These are phyloP conservation scores for Gymnodraco acuticeps DNA, from an alignment of 2,797 vertebrate genomes.

Conservation along the genomic window DNA sequence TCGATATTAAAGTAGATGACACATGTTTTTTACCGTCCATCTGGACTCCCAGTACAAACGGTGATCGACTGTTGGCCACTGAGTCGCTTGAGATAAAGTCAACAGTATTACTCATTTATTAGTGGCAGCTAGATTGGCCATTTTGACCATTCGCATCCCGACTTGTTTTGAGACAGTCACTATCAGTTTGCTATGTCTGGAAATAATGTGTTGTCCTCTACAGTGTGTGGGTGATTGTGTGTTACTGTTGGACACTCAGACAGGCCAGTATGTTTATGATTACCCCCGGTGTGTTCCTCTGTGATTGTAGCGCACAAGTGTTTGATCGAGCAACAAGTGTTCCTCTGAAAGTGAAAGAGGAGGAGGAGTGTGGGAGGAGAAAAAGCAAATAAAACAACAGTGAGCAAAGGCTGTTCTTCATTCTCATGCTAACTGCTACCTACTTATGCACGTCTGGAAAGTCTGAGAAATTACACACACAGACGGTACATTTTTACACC, in stretches of 20 bases:
- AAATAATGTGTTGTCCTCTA: constrained; percentile 38
- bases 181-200: constrained; percentile 37
- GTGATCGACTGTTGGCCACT: neutral
- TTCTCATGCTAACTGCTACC: constrained; percentile 57
- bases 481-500: constrained; percentile 46
- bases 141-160: constrained; percentile 34
- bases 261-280: neutral
- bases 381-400: constrained; percentile 56
- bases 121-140: constrained; percentile 25
- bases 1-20: too few species aligned
- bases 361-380: constrained; percentile 45
- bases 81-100: constrained; percentile 31
- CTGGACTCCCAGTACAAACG: neutral
- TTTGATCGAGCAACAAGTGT: constrained; percentile 49
- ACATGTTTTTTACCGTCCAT: too few species aligned
- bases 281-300: constrained; percentile 34
- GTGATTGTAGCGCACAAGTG: constrained; percentile 28
- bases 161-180: constrained; percentile 24
- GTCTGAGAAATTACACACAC: constrained; percentile 46
- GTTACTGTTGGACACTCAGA: constrained; percentile 36
- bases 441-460: constrained; percentile 64
- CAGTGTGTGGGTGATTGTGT: constrained; percentile 20
- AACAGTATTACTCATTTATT: constrained; percentile 28
- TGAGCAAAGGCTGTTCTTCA: constrained; percentile 37
- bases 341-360: constrained; percentile 51